Evolutionary conservation across 1,140 invertebrate genomes (phyloP).

Genomic region (Hyphantria cunea): DNA sequence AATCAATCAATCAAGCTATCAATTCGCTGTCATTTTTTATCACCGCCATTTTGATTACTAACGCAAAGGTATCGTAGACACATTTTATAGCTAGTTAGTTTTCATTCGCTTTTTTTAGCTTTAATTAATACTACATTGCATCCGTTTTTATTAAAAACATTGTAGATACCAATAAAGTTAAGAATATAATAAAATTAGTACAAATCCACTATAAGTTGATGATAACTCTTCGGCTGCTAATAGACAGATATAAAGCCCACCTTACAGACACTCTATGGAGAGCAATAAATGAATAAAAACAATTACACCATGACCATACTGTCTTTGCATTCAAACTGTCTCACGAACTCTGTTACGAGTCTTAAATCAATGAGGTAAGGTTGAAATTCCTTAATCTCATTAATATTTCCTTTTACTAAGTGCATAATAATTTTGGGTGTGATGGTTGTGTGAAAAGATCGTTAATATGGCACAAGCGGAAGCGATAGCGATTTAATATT

Average conservation of each 20-base stretch:
- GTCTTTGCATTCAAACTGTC: slow-evolving; percentile 4
- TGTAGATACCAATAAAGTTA: slow-evolving; percentile 47
- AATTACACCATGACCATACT: slow-evolving; percentile 49
- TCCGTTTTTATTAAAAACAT: slow-evolving; percentile 30
- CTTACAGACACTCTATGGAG: slow-evolving; percentile 54
- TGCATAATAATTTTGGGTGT: slow-evolving; percentile 17
- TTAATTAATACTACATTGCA: slow-evolving; percentile 26
- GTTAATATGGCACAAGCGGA: slow-evolving; percentile 15
- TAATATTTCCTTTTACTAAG: slow-evolving; percentile 11
- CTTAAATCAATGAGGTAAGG: slow-evolving; percentile 27
- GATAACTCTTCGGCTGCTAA: slow-evolving; percentile 57
- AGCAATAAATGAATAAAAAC: slow-evolving; percentile 73
- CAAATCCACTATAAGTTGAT: slow-evolving; percentile 54
- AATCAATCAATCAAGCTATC: slow-evolving; percentile 28
- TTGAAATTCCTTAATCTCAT: slow-evolving; percentile 8
- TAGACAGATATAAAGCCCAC: slow-evolving; percentile 65
- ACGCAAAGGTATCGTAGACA: slow-evolving; percentile 12
- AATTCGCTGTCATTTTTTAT: slow-evolving; percentile 27
- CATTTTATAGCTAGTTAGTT: slow-evolving; percentile 25
- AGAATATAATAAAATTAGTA: slow-evolving; percentile 64
- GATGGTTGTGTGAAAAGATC: slow-evolving; percentile 20
- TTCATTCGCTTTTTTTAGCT: slow-evolving; percentile 16
- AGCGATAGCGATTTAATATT: slow-evolving; percentile 22
- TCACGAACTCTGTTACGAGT: not conserved
- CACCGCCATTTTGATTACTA: slow-evolving; percentile 12